These are phyloP conservation scores for Jordanella pulchra DNA, from an alignment of 2,797 vertebrate genomes.

Conservation along the genomic window DNA sequence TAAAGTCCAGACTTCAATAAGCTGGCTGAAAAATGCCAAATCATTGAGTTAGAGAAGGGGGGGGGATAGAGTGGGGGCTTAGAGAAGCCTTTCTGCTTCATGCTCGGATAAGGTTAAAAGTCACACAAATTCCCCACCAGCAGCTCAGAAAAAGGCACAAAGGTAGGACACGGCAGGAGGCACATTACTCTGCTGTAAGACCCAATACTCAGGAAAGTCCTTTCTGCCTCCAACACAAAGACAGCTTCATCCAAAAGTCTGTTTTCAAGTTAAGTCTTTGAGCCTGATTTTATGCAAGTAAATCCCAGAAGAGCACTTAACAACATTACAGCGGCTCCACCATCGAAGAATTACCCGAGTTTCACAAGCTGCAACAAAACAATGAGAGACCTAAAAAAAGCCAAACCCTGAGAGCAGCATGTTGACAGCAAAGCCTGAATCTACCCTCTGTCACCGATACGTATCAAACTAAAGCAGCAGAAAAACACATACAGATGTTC, in stretches of 20 bases:
- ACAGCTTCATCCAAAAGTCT: constrained; percentile 41
- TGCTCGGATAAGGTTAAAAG: constrained; percentile 76
- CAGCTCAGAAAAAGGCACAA: constrained; percentile 71
- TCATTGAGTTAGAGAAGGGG: constrained; percentile 32
- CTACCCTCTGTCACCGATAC: constrained; percentile 70
- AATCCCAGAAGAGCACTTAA: constrained; percentile 53
- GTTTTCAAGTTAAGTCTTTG: constrained; percentile 28
- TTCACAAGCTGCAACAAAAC: constrained; percentile 39
- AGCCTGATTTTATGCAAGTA: constrained; percentile 50
- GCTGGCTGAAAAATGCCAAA: constrained; percentile 46
- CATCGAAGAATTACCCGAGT: constrained; percentile 47
- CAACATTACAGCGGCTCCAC: constrained; percentile 38
- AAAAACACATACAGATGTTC: constrained; percentile 94
- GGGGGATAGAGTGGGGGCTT: constrained; percentile 23
- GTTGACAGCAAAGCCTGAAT: constrained; percentile 56
- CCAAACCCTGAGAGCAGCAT: constrained; percentile 34
- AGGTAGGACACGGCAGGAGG: constrained; percentile 70
- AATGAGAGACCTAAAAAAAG: constrained; percentile 22
- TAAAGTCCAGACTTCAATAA: constrained; percentile 47
- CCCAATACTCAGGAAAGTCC: constrained; percentile 36
- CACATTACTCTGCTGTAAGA: constrained; percentile 46
- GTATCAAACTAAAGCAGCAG: constrained; percentile 70
- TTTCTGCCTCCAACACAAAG: constrained; percentile 26
- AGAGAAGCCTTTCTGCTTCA: constrained; percentile 36
- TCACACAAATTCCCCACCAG: constrained; percentile 76